phyloP scores from a whole-genome alignment of 2,113 vertebrate species.

The Amblyornis subalaris region DNA sequence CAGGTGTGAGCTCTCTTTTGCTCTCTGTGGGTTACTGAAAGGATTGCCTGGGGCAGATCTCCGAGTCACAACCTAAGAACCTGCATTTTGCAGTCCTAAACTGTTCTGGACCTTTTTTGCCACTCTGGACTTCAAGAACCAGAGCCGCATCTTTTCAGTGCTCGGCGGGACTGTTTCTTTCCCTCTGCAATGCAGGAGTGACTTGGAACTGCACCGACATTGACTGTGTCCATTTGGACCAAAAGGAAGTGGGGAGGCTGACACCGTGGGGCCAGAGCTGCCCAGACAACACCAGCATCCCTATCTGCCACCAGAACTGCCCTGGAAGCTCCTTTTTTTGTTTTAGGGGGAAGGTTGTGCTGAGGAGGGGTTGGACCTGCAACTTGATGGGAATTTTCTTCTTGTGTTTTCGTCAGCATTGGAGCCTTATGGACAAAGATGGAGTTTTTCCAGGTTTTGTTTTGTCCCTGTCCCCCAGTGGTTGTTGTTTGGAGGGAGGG shows the following conservation, averaged over 20 bases:
- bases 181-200: rapidly evolving
- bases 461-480: neutral
- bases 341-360: neutral
- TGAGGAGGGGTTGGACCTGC: neutral
- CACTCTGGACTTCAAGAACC: neutral
- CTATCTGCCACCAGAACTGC: neutral
- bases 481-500: too few relatives aligned
- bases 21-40: too few relatives aligned
- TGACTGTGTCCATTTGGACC: too few relatives aligned
- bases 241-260: neutral
- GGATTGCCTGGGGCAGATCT: neutral
- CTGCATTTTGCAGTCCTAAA: neutral
- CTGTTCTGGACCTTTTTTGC: neutral
- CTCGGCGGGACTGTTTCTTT: neutral
- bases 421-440: too few relatives aligned
- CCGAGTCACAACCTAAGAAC: neutral
- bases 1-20: rapidly evolving
- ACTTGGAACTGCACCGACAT: neutral
- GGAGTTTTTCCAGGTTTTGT: neutral
- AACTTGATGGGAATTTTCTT: neutral
- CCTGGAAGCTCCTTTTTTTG: neutral
- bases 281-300: neutral
- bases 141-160: neutral
- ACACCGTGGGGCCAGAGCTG: rapidly evolving
- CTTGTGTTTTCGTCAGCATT: neutral